Evolutionary conservation across 2,797 vertebrate species (phyloP).

Genomic region (Balearica regulorum): DNA sequence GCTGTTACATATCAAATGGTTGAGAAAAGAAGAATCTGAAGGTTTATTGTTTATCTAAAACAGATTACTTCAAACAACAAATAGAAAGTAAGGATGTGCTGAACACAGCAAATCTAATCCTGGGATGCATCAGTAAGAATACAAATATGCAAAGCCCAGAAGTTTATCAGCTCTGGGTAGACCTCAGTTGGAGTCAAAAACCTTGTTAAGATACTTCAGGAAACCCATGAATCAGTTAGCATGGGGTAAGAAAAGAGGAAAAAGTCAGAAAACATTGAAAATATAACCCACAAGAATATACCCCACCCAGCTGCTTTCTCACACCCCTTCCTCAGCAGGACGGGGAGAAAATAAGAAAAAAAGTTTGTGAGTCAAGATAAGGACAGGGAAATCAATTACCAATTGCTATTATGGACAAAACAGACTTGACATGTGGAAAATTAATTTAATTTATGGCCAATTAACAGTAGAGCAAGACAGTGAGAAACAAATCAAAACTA

Average conservation of each 20-base stretch:
- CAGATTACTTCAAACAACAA: not conserved
- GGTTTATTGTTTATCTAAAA: not conserved
- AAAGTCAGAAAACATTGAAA: not conserved
- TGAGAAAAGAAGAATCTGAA: not conserved
- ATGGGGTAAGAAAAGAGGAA: not conserved
- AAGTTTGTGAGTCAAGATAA: not conserved
- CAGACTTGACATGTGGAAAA: not conserved
- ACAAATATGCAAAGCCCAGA: not conserved
- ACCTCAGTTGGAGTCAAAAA: not conserved
- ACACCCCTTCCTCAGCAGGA: not conserved
- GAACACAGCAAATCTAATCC: not conserved
- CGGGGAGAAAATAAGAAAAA: not conserved
- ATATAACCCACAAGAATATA: not conserved
- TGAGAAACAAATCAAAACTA: not conserved
- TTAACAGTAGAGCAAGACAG: not conserved
- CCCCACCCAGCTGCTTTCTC: not conserved
- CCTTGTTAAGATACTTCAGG: not conserved
- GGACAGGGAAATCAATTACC: not conserved
- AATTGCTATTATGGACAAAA: not conserved
- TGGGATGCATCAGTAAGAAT: not conserved
- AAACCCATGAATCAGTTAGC: not conserved
- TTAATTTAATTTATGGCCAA: not conserved
- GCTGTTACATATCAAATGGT: rapidly evolving
- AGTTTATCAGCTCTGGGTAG: not conserved
- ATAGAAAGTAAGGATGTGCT: not conserved